phyloP scores from a whole-genome alignment of 2,113 vertebrate genomes.

The Lethenteron camtschaticum region DNA sequence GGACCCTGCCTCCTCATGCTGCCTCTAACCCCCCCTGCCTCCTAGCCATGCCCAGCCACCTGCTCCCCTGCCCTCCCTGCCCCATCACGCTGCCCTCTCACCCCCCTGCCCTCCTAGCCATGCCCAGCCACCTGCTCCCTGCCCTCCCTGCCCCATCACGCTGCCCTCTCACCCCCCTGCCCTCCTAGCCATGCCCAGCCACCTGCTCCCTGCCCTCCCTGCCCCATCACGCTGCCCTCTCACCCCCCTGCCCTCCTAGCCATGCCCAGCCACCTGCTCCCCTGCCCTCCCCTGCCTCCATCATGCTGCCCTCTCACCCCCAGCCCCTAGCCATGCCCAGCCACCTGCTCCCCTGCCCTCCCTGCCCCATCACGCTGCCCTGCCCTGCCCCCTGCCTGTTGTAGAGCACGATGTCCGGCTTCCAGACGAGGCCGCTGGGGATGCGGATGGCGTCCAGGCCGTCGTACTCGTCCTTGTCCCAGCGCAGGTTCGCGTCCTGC shows the following conservation, averaged over 20 bases:
- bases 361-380: slow-evolving; percentile 10
- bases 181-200: too few relatives aligned
- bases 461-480: slow-evolving; percentile 47
- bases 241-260: slow-evolving; percentile 22
- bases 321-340: too few relatives aligned
- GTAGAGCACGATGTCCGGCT: slow-evolving; percentile 66
- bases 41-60: too few relatives aligned
- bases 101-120: slow-evolving; percentile 24
- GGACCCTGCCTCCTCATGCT: too few relatives aligned
- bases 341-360: background rate
- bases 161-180: background rate
- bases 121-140: too few relatives aligned
- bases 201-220: background rate
- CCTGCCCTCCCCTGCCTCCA: background rate
- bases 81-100: slow-evolving; percentile 12
- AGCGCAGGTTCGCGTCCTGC: slow-evolving; percentile 45
- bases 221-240: slow-evolving; percentile 10
- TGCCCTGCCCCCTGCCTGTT: slow-evolving; percentile 40
- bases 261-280: too few relatives aligned
- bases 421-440: slow-evolving; percentile 68
- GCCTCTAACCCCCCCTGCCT: too few relatives aligned
- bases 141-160: slow-evolving; percentile 9
- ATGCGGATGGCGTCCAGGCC: slow-evolving; percentile 62
- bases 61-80: background rate
- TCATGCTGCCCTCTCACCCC: too few relatives aligned